Evolutionary conservation across 2,888 invertebrate species (phyloP), one percentile per base, ranked within the genome.

Genomic region (Oeneis ivallda): DNA sequence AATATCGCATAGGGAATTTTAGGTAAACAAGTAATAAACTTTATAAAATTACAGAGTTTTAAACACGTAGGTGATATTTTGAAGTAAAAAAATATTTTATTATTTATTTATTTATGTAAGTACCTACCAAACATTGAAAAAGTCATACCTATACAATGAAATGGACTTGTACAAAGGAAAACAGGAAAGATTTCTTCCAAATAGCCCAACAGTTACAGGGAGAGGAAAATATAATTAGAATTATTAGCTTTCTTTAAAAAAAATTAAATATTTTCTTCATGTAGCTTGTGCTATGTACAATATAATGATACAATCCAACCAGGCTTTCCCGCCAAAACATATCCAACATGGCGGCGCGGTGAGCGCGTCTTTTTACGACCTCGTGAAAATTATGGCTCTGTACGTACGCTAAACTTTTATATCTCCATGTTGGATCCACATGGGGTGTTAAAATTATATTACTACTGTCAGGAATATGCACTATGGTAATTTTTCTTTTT

Each of bases 391-490:
- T 89, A 88, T 85, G 78, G 80, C 76, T 76, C 74, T 79, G 80
- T 81, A 80, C 82, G 83, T 84, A 81, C 84, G 84, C 86, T 85
- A 87, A 87, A 89, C 82, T 89, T 89, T 90, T 85, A 89, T 84
- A 81, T 53, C 77, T 75, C 76, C 78, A 76, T 76, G 78, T 77
- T 77, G 76, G 78, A 75, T 73, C 74, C 74, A 75, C 77, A 73
- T 76, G 75, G 74, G 71, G 73, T 67, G 71, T 71, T 79, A 80
- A 83, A 83, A 79, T 82, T 82, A 78, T 81, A 82, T 77, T 81
- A 81, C 64, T 56, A 43, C 58, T 64, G 71, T 67, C 70, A 74
- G 78, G 80, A 78, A 75, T 76, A 77, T 75, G 76, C 76, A 74
- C 69, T 74, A 65, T 64, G 10, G 17, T 17, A 58, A 49, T 57